Conservation (phyloP, 2,113 vertebrate species). For the Aramus guarauna region DNA sequence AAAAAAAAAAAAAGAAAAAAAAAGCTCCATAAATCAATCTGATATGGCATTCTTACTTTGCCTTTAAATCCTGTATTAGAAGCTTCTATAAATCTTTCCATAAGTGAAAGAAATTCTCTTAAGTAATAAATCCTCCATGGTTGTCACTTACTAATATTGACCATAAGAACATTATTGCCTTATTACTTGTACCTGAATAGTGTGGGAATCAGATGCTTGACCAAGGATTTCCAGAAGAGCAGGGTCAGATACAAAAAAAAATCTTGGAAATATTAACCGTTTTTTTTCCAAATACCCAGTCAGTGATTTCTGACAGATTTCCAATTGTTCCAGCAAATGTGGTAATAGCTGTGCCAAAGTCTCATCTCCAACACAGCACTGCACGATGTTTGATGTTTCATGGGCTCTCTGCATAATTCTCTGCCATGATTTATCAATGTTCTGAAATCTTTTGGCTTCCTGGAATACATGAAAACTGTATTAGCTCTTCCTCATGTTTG, state of each 20-base stretch:
- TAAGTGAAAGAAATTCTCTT: neutral
- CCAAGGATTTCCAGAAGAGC: conserved; percentile 82
- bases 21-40: neutral
- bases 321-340: conserved; percentile 79
- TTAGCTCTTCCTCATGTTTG: neutral
- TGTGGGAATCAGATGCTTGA: conserved; percentile 82
- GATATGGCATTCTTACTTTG: neutral
- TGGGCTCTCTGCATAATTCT: conserved; percentile 85
- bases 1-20: neutral
- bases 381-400: conserved; percentile 76
- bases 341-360: conserved; percentile 78
- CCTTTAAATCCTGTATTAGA: neutral
- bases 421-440: conserved; percentile 86
- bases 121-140: neutral
- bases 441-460: conserved; percentile 86
- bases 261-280: conserved; percentile 78
- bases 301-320: conserved; percentile 82
- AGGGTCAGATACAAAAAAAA: conserved; percentile 83
- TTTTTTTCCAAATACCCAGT: conserved; percentile 82
- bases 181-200: conserved; percentile 75
- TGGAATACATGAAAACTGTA: conserved; percentile 40
- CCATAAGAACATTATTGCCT: neutral
- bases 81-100: neutral
- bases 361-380: conserved; percentile 85
- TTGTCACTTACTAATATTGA: neutral